phyloP scores from a whole-genome alignment of 2,113 vertebrate species.

The Mustelus asterias region DNA sequence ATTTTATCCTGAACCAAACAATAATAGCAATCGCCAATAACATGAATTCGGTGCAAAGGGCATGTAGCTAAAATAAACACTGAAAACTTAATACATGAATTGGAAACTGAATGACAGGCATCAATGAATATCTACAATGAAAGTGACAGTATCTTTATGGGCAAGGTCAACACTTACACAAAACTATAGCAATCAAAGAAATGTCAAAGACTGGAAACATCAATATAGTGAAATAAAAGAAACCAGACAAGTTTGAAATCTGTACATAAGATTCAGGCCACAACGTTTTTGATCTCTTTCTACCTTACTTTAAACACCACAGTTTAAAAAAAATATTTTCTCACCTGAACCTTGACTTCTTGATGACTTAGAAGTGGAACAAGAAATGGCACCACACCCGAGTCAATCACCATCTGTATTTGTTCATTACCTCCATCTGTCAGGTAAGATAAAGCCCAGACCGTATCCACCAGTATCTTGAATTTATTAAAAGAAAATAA shows the following conservation, averaged over 20 bases:
- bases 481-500: conserved; percentile 41
- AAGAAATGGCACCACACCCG: conserved; percentile 92
- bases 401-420: conserved; percentile 99
- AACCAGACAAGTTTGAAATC: neutral
- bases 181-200: neutral
- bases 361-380: conserved; percentile 97
- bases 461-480: conserved; percentile 97
- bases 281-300: neutral
- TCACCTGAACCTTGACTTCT: conserved; percentile 99
- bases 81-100: neutral
- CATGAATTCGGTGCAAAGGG: neutral
- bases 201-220: neutral
- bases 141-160: neutral
- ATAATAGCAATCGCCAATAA: neutral
- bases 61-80: neutral
- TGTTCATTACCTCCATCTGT: conserved; percentile 97
- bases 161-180: neutral
- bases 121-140: neutral
- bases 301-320: neutral
- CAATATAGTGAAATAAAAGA: neutral
- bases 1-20: neutral
- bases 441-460: conserved; percentile 97
- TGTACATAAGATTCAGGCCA: neutral
- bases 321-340: conserved; percentile 37
- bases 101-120: neutral